These are phyloP conservation scores for Nesometra sesokonis DNA, from an alignment of 35 echinoderm and acorn worm species.

Conservation along the genomic window DNA sequence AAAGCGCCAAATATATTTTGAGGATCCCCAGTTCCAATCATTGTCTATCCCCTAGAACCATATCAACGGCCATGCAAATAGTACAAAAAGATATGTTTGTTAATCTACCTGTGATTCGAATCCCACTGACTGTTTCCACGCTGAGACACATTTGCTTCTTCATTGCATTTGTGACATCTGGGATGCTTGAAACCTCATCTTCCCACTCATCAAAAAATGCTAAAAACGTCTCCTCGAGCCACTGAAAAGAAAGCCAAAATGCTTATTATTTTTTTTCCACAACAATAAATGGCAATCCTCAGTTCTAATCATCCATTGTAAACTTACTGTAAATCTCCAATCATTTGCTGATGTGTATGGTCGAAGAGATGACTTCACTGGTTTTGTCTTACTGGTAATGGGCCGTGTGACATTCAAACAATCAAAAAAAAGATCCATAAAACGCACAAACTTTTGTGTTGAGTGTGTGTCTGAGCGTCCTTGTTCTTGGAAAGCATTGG, in stretches of 20 bases:
- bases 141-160: constrained; percentile 30
- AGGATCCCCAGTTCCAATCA: not conserved
- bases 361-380: not conserved
- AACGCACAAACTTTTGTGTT: constrained; percentile 17
- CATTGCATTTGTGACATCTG: not conserved
- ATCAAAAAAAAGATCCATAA: constrained; percentile 47
- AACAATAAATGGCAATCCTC: no score
- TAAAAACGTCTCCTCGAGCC: constrained; percentile 34
- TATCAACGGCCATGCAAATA: no score
- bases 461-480: constrained; percentile 26
- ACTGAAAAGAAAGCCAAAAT: constrained; percentile 7
- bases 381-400: not conserved
- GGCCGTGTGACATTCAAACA: constrained; percentile 24
- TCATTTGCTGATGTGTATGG: not conserved
- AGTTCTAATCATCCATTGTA: no score
- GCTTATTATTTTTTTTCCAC: no score
- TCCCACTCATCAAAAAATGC: constrained; percentile 42
- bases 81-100: not conserved
- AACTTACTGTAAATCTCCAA: no score
- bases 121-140: constrained; percentile 29
- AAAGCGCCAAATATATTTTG: not conserved
- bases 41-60: not conserved
- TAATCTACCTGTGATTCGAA: constrained; percentile 34
- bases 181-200: not conserved
- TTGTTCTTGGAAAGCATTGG: constrained; percentile 23